Base-by-base conservation (phyloP, 2,888 invertebrate genomes). In the Torymus texanus region DNA sequence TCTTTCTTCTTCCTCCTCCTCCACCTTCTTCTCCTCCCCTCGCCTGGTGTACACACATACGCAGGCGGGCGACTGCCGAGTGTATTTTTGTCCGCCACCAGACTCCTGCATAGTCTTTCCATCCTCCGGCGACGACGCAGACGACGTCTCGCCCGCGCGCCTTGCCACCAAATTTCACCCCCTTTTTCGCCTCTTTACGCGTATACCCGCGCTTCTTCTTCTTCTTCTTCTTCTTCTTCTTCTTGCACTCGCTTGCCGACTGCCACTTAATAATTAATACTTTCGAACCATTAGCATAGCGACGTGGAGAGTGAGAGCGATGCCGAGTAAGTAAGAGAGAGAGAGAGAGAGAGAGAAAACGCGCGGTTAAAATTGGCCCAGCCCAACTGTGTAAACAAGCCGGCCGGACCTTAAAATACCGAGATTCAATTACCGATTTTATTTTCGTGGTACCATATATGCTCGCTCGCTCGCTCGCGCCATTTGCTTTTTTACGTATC, bases 241-340 rank as follows among this genome's bases (percentile, higher is more conserved):
- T 58, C 14, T 53, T 53, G 51, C 53, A 16, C 63, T 56, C 24
- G 41, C 75, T 65, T 65, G 16, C 24, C 24, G 78, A 68, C 66
- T 62, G 66, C 77, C 81, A 81, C 78, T 81, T 78, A 81, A 81
- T 81, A 81, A 81, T 81, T 81, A 79, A 81, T 81, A 79, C 79
- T 74, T 77, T 76, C 74, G 62, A 81, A 67, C 75, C 81, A 81
- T 81, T 81, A 81, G 74, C 78, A 53, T 59, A 58, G 65, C 59
- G 53, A 71, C 24, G 29, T 18, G 12, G 59, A 24, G 18, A 24
- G 61, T 56, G n/a, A 16, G n/a, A 16, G 41, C 10, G 41, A 41
- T 41, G 41, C 41, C 8, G 41, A 8, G 41, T 41, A 8, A 41
- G 41, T 8, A 8, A 41, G 41, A 41, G 29, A 29, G 41, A 8